These are phyloP conservation scores for Meganola albula DNA, from an alignment of 2,888 invertebrate species.

Conservation along the genomic window DNA sequence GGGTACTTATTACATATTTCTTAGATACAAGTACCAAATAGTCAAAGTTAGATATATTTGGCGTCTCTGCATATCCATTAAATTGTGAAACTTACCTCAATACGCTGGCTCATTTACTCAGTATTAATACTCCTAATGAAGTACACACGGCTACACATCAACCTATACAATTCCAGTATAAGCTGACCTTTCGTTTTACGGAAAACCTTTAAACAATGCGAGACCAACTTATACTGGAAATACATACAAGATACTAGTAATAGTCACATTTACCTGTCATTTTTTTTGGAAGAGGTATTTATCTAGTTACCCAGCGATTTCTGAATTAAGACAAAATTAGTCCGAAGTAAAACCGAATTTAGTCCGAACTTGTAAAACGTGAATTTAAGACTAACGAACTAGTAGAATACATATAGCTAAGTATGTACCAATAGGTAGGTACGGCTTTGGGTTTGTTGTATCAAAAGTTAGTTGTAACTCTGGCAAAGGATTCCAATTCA, in stretches of 20 bases:
- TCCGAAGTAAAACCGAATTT: too few relatives aligned
- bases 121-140: background rate
- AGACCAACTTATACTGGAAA: too few relatives aligned
- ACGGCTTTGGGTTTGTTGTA: conserved; percentile 53
- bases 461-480: too few relatives aligned
- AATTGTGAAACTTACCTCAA: background rate
- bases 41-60: background rate
- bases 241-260: too few relatives aligned
- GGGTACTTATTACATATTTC: background rate
- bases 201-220: background rate
- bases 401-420: background rate
- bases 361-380: too few relatives aligned
- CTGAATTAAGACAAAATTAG: too few relatives aligned
- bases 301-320: too few relatives aligned
- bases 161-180: background rate
- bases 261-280: too few relatives aligned
- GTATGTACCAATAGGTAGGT: conserved; percentile 33
- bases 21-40: background rate
- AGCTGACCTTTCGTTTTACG: background rate
- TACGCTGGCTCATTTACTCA: background rate
- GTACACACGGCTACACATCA: too few relatives aligned
- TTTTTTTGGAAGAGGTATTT: too few relatives aligned
- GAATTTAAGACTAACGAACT: background rate
- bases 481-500: too few relatives aligned
- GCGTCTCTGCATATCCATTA: background rate